Conservation (phyloP, 2,113 vertebrate genomes). For the Trematocara stigmaticum region DNA sequence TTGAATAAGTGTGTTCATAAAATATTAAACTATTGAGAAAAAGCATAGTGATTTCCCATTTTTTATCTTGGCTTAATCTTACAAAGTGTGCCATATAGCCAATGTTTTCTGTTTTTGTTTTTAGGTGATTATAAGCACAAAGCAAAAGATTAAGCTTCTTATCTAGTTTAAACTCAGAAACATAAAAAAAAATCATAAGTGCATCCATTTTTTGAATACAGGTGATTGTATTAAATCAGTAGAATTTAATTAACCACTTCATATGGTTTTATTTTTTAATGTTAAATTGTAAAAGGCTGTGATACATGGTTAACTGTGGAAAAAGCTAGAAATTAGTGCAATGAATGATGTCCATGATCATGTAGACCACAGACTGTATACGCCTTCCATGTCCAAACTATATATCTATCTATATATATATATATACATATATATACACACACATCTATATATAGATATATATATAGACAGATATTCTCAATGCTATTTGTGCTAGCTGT, state of each 20-base stretch:
- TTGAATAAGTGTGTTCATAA: background rate
- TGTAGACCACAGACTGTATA: background rate
- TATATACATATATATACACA: background rate
- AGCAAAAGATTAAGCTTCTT: background rate
- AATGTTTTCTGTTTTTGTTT: background rate
- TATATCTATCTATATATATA: background rate
- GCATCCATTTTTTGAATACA: background rate
- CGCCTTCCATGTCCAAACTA: background rate
- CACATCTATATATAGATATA: too few relatives aligned
- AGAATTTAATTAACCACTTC: background rate
- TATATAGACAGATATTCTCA: background rate
- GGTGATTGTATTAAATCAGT: background rate
- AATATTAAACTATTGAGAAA: background rate
- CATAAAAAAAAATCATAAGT: background rate
- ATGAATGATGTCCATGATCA: background rate
- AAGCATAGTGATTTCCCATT: background rate
- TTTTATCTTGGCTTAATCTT: background rate
- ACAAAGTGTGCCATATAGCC: background rate
- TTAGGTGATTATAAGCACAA: background rate
- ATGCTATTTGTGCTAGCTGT: background rate
- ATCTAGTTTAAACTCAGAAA: background rate
- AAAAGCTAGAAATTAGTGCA: background rate
- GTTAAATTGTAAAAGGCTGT: background rate
- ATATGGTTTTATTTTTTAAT: background rate
- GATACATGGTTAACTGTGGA: background rate